Conservation (phyloP, 2,113 vertebrate species). For the Psettodes erumei region DNA sequence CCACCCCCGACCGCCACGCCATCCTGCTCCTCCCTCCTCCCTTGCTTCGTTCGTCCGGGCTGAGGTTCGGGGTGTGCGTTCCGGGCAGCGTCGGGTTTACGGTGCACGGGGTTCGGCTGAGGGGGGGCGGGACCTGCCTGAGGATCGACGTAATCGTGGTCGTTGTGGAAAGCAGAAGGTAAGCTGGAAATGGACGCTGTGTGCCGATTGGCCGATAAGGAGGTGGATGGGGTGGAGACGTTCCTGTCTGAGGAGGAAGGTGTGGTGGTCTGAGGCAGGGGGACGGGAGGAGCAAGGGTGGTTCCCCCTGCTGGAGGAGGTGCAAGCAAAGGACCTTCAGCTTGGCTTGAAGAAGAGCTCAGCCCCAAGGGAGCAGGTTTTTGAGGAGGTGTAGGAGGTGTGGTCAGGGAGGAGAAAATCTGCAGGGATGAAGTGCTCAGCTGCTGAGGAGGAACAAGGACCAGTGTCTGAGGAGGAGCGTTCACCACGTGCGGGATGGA, state of each 20-base stretch:
- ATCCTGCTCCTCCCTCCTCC: not conserved
- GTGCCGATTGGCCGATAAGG: not conserved
- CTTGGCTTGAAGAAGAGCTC: not conserved
- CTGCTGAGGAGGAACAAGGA: no score
- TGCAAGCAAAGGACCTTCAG: no score
- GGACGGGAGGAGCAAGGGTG: not conserved
- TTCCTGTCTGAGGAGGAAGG: not conserved
- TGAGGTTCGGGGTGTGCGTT: not conserved
- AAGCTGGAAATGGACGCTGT: not conserved
- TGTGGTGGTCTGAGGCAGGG: not conserved
- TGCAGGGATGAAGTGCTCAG: fast-evolving
- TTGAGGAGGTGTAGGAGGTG: fast-evolving
- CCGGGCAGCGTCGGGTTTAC: not conserved
- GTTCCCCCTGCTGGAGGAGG: not conserved
- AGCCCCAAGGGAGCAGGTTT: not conserved
- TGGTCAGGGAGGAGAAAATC: not conserved
- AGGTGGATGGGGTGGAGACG: not conserved
- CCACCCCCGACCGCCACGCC: not conserved
- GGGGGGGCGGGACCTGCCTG: not conserved
- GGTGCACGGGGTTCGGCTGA: fast-evolving
- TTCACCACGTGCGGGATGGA: conserved; percentile 13
- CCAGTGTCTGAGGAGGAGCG: no score
- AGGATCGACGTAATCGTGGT: conserved; percentile 34
- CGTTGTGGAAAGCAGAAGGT: not conserved
- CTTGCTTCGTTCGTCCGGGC: not conserved